Evolutionary conservation across 2,888 invertebrate genomes (phyloP), one percentile per base, ranked within the genome.

Genomic region (Lasioglossum pauxillum): DNA sequence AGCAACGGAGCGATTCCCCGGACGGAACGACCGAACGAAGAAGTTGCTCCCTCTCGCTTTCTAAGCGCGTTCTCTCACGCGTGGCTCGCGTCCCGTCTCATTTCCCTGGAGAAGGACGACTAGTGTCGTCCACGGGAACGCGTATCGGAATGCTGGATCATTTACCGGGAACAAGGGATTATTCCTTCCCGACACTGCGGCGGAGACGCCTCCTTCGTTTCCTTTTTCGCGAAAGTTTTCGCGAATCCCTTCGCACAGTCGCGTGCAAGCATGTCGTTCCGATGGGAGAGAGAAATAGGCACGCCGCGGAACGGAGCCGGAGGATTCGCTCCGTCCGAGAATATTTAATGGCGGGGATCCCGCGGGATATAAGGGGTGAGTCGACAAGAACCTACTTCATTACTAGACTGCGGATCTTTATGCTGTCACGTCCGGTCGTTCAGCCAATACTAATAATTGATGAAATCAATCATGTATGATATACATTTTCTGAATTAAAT

Each of bases 181-280:
- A 80, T 85, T 82, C 81, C 77, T 23, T 23, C 23, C 85, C 23
- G 53, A 35, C 73, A 14, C n/a, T 46, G 75, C 73, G n/a, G n/a
- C 53, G 75, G 16, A 57, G 41, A 64, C 67, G 12, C 14, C 19
- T 81, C 35, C 78, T 64, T 80, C 35, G 75, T 74, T 78, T 81
- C 76, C 75, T 82, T 86, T 78, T 82, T 72, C 74, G 46, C 31
- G 46, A n/a, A 53, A 38, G 44, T 82, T 82, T 81, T 67, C 86
- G 35, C 80, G 71, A 23, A 1, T 23, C 14, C 41, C 27, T n/a
- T 71, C 74, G 78, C 44, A 75, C 75, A 78, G 80, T 91, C 90
- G 90, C 90, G 91, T 91, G 90, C 89, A 72, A 83, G 69, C 53
- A 38, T 69, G 89, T 71, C 84, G 91, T 91, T 91, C 82, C 83